A percentile compares a stretch with the other conserved stretches of the same genome.
Evolutionary conservation across 2,888 invertebrate species (phyloP).

Genomic region (Blomia tropicalis): DNA sequence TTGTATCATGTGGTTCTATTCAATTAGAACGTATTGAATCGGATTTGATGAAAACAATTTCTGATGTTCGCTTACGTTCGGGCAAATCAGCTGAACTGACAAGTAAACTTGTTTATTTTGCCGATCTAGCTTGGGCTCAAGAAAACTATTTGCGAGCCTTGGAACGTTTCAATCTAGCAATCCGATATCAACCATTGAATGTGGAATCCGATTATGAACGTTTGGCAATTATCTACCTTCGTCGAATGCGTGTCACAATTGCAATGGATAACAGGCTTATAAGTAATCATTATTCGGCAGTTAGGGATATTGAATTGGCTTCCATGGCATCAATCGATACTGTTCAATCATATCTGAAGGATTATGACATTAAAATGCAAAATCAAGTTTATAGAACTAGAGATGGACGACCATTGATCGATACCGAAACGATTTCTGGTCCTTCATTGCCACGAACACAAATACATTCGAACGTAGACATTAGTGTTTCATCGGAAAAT

Average conservation of each 20-base stretch:
- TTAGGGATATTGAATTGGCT: background rate
- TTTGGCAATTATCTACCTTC: background rate
- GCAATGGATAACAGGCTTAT: too few relatives aligned
- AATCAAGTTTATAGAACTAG: background rate
- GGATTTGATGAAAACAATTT: too few relatives aligned
- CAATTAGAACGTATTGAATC: background rate
- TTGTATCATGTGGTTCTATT: background rate
- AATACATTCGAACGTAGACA: background rate
- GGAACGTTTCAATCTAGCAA: too few relatives aligned
- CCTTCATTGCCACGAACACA: background rate
- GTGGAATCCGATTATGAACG: background rate
- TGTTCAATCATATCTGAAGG: background rate
- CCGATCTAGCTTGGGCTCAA: too few relatives aligned
- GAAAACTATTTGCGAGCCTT: too few relatives aligned
- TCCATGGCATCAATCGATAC: background rate
- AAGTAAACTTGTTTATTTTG: too few relatives aligned
- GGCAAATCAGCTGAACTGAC: too few relatives aligned
- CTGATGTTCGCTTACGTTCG: too few relatives aligned
- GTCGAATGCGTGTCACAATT: background rate
- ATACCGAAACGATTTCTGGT: too few relatives aligned
- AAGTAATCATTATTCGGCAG: too few relatives aligned
- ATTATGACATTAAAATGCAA: background rate
- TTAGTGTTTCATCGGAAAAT: background rate
- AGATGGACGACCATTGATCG: background rate
- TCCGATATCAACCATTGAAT: background rate